phyloP scores from a whole-genome alignment of 2,113 vertebrate species.

The Podilymbus podiceps region DNA sequence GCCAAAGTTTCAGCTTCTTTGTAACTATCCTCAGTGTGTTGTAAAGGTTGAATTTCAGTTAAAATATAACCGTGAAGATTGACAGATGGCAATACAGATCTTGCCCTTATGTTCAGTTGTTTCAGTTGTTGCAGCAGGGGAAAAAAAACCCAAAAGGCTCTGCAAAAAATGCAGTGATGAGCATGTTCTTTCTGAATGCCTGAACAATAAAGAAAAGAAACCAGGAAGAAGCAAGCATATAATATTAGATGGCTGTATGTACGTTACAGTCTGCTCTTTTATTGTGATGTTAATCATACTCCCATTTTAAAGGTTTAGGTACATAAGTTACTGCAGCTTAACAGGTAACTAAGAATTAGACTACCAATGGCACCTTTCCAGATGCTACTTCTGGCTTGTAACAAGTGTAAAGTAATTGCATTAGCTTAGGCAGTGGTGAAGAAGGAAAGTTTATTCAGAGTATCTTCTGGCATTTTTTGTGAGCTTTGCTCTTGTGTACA shows the following conservation, averaged over 20 bases:
- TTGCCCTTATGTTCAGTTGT: neutral
- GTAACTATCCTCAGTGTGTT: neutral
- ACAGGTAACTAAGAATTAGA: slow-evolving; percentile 21
- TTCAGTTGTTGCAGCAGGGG: neutral
- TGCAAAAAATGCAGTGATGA: neutral
- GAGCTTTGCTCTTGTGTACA: neutral
- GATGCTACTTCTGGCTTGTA: neutral
- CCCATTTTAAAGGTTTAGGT: neutral
- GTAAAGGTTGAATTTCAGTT: neutral
- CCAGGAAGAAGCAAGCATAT: neutral
- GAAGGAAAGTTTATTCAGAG: neutral
- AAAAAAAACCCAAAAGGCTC: neutral
- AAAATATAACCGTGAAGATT: neutral
- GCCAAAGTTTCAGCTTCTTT: neutral
- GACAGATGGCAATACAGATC: neutral
- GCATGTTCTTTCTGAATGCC: neutral
- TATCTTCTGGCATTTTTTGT: neutral
- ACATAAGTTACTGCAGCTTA: slow-evolving; percentile 52
- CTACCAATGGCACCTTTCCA: neutral
- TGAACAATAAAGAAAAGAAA: neutral
- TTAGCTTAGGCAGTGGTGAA: neutral
- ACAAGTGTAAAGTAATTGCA: neutral
- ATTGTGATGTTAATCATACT: neutral
- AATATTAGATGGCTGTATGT: neutral
- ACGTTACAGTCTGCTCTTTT: neutral